A percentile compares a stretch with the other conserved stretches of the same genome.
Conservation (phyloP, 1,140 invertebrate genomes). For the Coenobita brevimanus region DNA sequence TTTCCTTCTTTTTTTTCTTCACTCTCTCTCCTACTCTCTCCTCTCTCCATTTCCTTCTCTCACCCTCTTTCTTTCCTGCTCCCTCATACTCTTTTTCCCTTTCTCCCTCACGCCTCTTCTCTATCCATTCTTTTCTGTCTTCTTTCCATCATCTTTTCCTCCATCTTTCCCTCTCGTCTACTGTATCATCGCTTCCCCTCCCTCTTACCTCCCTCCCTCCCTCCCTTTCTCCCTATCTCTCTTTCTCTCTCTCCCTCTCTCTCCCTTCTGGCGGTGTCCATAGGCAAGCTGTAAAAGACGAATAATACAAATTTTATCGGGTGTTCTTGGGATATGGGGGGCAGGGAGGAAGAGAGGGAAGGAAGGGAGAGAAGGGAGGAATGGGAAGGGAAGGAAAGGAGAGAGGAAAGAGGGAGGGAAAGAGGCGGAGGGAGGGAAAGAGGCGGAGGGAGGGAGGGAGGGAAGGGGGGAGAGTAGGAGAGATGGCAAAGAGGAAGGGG, state of each 20-base stretch:
- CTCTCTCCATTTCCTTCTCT: not conserved
- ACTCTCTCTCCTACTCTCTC: not conserved
- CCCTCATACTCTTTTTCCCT: not conserved
- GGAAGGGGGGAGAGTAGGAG: too few species aligned
- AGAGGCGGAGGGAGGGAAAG: too few species aligned
- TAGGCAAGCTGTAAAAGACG: conserved; percentile 63
- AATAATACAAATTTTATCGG: conserved; percentile 65
- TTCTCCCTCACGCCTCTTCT: not conserved
- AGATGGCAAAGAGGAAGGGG: too few species aligned
- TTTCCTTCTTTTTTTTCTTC: not conserved
- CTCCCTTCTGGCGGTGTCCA: conserved; percentile 42
- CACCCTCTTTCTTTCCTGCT: not conserved
- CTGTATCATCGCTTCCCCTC: not conserved
- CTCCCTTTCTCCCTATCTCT: not conserved
- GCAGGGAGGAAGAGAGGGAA: too few species aligned
- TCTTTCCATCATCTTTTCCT: too few species aligned
- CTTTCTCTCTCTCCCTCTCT: not conserved
- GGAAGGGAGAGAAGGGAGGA: too few species aligned
- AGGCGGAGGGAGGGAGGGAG: too few species aligned
- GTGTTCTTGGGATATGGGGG: conserved; percentile 59
- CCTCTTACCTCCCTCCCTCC: not conserved
- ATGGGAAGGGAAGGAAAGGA: too few species aligned
- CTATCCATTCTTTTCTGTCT: not conserved
- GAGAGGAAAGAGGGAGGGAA: too few species aligned
- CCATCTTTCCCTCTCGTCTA: too few species aligned